These are phyloP conservation scores for Machimus rusticus DNA, from an alignment of 2,888 invertebrate genomes.

Conservation along the genomic window DNA sequence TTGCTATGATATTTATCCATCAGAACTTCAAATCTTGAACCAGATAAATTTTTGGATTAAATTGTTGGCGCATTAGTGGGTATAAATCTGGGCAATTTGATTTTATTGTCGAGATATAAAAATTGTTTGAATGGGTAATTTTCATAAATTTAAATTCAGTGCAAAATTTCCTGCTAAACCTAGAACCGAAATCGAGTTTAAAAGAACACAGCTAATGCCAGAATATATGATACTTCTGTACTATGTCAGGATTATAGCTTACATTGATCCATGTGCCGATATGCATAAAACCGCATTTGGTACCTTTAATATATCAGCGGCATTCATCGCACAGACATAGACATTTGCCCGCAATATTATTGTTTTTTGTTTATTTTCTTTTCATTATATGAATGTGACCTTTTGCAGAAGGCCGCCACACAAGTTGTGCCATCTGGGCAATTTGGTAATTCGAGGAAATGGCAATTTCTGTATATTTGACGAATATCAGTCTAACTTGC, in stretches of 20 bases:
- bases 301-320: not conserved
- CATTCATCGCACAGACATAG: not conserved
- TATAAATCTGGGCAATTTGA: too few species aligned
- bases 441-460: not conserved
- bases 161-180: too few species aligned
- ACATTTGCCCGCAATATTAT: conserved; percentile 15
- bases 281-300: not conserved
- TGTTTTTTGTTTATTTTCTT: not conserved
- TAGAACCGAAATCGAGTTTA: too few species aligned
- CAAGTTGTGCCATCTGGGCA: not conserved
- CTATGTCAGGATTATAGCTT: not conserved
- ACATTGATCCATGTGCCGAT: not conserved
- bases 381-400: not conserved
- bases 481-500: not conserved
- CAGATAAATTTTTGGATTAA: too few species aligned
- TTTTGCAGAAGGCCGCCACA: not conserved
- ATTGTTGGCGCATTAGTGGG: too few species aligned
- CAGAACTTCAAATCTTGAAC: too few species aligned
- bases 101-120: too few species aligned
- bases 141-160: too few species aligned
- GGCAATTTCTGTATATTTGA: conserved; percentile 14
- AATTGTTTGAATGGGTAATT: too few species aligned
- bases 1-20: too few species aligned
- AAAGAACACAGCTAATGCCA: too few species aligned
- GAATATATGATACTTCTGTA: too few species aligned